Conservation (phyloP, 2,888 invertebrate species). For the Orthosia gothica region DNA sequence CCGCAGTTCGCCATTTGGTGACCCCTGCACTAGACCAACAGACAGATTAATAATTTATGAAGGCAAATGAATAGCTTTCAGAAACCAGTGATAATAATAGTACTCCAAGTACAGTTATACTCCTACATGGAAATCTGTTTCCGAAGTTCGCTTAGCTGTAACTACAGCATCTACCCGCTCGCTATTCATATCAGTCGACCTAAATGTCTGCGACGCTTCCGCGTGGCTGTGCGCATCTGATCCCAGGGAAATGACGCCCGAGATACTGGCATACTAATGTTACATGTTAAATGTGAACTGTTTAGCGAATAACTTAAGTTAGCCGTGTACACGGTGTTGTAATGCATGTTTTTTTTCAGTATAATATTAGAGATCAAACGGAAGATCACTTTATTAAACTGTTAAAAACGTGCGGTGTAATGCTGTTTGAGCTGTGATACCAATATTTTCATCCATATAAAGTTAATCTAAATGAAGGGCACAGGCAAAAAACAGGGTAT, state of each 20-base stretch:
- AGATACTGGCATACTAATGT: slow-evolving; percentile 47
- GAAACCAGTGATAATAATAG: background rate
- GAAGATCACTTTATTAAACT: no score
- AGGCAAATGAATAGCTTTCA: background rate
- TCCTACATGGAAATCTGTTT: slow-evolving; percentile 11
- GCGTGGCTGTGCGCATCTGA: slow-evolving; percentile 42
- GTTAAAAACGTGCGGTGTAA: no score
- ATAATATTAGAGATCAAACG: no score
- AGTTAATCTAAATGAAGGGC: no score
- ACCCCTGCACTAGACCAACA: no score
- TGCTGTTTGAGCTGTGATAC: no score
- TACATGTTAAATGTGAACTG: slow-evolving; percentile 20
- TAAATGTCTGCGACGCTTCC: slow-evolving; percentile 46
- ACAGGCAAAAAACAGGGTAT: no score
- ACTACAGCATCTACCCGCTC: slow-evolving; percentile 11
- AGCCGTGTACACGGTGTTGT: no score
- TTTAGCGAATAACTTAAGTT: background rate
- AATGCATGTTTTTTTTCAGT: no score
- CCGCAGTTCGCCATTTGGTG: no score
- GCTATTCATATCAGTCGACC: slow-evolving; percentile 43
- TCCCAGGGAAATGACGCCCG: slow-evolving; percentile 34
- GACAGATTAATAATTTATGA: no score
- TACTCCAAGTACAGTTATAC: background rate
- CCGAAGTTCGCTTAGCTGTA: slow-evolving; percentile 7
- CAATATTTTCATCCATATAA: no score